Base-by-base conservation (phyloP, 23 tunicate species). In the Ciona savignyi region DNA sequence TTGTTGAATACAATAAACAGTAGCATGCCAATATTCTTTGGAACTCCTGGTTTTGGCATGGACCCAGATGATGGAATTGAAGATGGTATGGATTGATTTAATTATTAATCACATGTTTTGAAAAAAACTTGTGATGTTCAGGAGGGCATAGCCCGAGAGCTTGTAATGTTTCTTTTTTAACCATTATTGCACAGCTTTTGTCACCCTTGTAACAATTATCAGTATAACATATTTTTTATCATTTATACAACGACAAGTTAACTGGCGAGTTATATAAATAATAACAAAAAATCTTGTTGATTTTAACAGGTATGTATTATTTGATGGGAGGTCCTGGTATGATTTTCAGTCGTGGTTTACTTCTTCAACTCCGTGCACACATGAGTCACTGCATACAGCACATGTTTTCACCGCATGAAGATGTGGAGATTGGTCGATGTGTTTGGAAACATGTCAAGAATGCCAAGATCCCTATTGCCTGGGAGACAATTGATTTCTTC, bases 311-410 rank as follows among this genome's bases (percentile, higher is more conserved):
- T 11, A 91, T 91, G 97, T 73, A 51, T 67, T 91, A 81, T 65
- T 67, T 91, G 72, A 91, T 91, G 97, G 97, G 97, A 30, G 97
- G 97, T 31, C 90, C 89, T 34, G 97, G 97, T 4, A 80, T 91
- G 91, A 91, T 91, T 4, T 77, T 91, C 33, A 91, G 97, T 61
- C 82, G 97, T 2, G 97, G 91, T 32, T 42, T 91, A 61, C 70
- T 91, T 0, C 70, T 35, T 30, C 63, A 71, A 29, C 67, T 91
- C 15, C 82, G 97, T 65, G 63, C 84, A 2, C 83, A 85, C n/a
- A 56, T 91, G 68, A 80, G 89, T 48, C 76, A 91, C 70, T 91
- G 97, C 70, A 60, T 91, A 9, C 84, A 67, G 22, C 97, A 91
- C 66, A 71, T 91, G 70, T 91, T 76, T 56, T 91, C 97, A 31